Evolutionary conservation across 1,140 invertebrate genomes (phyloP).

Genomic region (Branchinecta lindahli): DNA sequence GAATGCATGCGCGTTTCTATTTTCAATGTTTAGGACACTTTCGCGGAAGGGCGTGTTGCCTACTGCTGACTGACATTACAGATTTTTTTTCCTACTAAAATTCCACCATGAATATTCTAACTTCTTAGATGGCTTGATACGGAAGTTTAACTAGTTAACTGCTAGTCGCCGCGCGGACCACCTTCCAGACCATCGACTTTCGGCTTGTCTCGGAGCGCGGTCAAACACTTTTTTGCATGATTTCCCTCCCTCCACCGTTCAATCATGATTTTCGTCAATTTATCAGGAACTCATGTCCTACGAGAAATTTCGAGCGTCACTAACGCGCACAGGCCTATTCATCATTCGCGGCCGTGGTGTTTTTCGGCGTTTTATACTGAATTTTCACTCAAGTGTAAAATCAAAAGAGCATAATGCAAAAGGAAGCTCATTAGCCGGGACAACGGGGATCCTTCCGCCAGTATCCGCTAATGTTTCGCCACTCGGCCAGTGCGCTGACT

Average conservation of each 20-base stretch:
- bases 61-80: too few species aligned
- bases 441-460: neutral
- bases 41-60: too few species aligned
- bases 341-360: neutral
- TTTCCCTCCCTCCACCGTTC: conserved; percentile 1
- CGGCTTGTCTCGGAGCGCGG: neutral
- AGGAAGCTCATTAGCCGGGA: neutral
- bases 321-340: neutral
- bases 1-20: too few species aligned
- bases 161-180: too few species aligned
- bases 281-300: neutral
- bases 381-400: conserved; percentile 7
- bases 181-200: too few species aligned
- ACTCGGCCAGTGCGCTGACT: too few species aligned
- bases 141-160: too few species aligned
- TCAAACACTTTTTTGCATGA: conserved; percentile 11
- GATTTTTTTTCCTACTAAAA: too few species aligned
- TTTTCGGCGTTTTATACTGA: conserved; percentile 3
- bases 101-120: too few species aligned
- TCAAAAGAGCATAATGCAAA: conserved; percentile 8
- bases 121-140: too few species aligned
- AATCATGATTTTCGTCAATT: conserved; percentile 6
- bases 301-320: neutral
- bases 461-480: neutral
- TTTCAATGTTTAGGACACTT: too few species aligned